These are phyloP conservation scores for Sinopyrophorus schimmeli DNA, from an alignment of 2,888 invertebrate genomes.

Conservation along the genomic window DNA sequence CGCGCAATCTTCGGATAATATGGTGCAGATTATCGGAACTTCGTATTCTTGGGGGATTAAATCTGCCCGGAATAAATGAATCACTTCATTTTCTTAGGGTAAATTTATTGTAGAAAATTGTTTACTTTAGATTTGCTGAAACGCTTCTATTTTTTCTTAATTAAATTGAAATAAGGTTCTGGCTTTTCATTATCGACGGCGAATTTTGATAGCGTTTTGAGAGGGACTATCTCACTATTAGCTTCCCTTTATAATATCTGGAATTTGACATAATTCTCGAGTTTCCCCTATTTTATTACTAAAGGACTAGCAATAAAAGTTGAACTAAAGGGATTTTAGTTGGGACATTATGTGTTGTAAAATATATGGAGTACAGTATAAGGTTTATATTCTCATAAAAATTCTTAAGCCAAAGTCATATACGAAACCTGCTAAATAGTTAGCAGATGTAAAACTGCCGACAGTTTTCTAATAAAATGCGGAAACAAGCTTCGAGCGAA, in stretches of 20 bases:
- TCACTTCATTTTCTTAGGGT: conserved; percentile 2
- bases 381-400: conserved; percentile 7
- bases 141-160: conserved; percentile 4
- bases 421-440: conserved; percentile 7
- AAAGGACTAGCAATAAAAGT: conserved; percentile 19
- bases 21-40: conserved; percentile 10
- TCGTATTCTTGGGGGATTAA: conserved; percentile 10
- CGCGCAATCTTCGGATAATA: conserved; percentile 7
- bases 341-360: conserved; percentile 10
- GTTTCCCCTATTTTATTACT: conserved; percentile 14
- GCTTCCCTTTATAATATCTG: neutral
- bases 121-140: conserved; percentile 3
- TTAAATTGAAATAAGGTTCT: conserved; percentile 7
- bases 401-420: conserved; percentile 7
- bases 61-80: conserved; percentile 9
- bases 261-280: conserved; percentile 16
- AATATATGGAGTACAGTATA: conserved; percentile 9
- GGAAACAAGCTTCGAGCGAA: too few relatives aligned
- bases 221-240: neutral
- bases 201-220: too few relatives aligned
- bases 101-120: conserved; percentile 1
- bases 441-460: too few relatives aligned
- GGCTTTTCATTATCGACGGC: too few relatives aligned
- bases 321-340: conserved; percentile 17
- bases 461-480: too few relatives aligned